phyloP scores from a whole-genome alignment of 2,888 invertebrate genomes.

The Ommatoiulus sabulosus region DNA sequence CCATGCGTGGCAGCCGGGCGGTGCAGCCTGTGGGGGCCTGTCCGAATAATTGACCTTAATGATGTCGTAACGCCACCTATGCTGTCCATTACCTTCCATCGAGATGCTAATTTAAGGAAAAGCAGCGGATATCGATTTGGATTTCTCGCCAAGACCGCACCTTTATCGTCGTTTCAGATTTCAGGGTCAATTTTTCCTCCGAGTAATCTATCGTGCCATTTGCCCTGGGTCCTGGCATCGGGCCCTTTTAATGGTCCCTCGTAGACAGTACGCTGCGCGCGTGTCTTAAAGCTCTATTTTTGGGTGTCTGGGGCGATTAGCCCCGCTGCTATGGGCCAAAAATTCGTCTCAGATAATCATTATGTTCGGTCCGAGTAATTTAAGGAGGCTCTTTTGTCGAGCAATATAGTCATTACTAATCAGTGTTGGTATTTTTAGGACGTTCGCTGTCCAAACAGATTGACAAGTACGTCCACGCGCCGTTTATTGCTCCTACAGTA shows the following conservation, averaged over 20 bases:
- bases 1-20: not conserved
- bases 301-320: not conserved
- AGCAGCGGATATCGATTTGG: not conserved
- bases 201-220: not conserved
- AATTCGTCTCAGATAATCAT: slow-evolving; percentile 45
- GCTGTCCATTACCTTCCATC: slow-evolving; percentile 42
- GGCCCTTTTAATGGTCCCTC: not conserved
- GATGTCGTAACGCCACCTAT: slow-evolving; percentile 45
- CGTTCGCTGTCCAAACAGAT: not conserved
- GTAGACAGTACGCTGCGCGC: not conserved
- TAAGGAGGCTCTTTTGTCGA: slow-evolving; percentile 12
- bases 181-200: slow-evolving; percentile 6
- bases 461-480: slow-evolving; percentile 13
- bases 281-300: slow-evolving; percentile 12
- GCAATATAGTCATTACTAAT: slow-evolving; percentile 26
- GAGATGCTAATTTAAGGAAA: not conserved
- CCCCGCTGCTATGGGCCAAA: not conserved
- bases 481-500: slow-evolving; percentile 21
- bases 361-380: slow-evolving; percentile 9
- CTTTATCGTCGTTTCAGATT: not conserved
- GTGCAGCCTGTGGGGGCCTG: not conserved
- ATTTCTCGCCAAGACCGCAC: not conserved
- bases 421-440: slow-evolving; percentile 30
- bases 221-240: not conserved
- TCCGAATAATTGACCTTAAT: slow-evolving; percentile 45